Conservation (phyloP, 2,113 vertebrate species). For the Cygnus buccinator region DNA sequence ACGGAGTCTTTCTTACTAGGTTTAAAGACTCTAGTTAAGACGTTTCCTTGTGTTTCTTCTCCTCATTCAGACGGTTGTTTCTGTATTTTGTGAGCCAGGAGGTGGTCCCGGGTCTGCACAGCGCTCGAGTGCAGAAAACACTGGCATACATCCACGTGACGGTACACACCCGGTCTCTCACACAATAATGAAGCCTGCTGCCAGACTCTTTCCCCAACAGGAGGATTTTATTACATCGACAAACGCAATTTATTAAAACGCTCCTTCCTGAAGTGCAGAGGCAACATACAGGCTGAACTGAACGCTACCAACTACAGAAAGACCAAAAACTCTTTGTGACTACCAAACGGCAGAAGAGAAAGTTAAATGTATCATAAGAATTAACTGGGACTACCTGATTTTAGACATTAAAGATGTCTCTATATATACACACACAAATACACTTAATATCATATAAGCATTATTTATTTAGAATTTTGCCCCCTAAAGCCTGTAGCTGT, state of each 20-base stretch:
- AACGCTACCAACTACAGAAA: not conserved
- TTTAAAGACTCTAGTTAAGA: not conserved
- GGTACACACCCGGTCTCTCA: not conserved
- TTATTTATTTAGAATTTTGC: not conserved
- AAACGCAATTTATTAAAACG: not conserved
- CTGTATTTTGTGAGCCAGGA: slow-evolving; percentile 24
- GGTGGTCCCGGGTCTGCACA: slow-evolving; percentile 7
- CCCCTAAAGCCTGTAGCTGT: not conserved
- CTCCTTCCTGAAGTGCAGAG: not conserved
- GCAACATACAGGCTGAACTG: not conserved
- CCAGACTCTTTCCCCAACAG: not conserved
- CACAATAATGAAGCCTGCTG: not conserved
- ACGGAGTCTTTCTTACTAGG: not conserved
- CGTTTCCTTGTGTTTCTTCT: not conserved
- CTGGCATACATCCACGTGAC: not conserved
- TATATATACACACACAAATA: no score
- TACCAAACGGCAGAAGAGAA: not conserved
- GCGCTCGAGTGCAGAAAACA: not conserved
- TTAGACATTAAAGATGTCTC: not conserved
- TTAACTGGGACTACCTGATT: not conserved
- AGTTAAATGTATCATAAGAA: not conserved
- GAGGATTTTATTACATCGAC: not conserved
- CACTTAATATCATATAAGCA: not conserved
- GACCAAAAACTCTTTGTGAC: not conserved
- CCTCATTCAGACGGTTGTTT: not conserved